These are phyloP conservation scores for Hirtodrosophila alboralis DNA, from an alignment of 2,888 invertebrate species.

Conservation along the genomic window DNA sequence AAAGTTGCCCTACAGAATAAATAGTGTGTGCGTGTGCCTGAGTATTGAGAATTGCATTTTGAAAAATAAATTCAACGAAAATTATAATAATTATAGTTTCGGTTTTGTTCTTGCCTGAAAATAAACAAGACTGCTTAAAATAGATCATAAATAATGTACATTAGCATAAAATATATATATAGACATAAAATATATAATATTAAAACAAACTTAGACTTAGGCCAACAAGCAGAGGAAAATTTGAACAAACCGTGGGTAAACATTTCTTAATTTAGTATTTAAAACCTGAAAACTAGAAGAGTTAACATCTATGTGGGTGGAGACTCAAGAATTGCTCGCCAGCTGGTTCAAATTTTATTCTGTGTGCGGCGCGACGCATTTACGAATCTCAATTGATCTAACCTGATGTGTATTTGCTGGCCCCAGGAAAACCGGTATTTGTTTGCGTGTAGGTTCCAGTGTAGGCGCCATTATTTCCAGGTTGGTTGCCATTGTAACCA, in stretches of 20 bases:
- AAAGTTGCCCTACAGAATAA: constrained; percentile 47
- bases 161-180: constrained; percentile 40
- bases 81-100: constrained; percentile 24
- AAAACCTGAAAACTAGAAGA: constrained; percentile 2
- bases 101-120: constrained; percentile 59
- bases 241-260: constrained; percentile 61
- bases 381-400: constrained; percentile 69
- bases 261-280: background rate
- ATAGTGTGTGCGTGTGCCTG: constrained; percentile 39
- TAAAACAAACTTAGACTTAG: constrained; percentile 56
- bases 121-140: constrained; percentile 65
- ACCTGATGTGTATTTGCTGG: constrained; percentile 79
- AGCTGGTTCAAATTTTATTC: constrained; percentile 69
- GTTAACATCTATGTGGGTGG: background rate
- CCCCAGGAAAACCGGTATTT: constrained; percentile 82
- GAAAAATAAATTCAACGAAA: constrained; percentile 33
- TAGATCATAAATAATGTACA: constrained; percentile 51
- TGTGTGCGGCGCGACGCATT: constrained; percentile 26
- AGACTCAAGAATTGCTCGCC: constrained; percentile 10
- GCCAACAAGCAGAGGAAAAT: constrained; percentile 58
- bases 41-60: constrained; percentile 41
- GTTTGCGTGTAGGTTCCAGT: constrained; percentile 49
- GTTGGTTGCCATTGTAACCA: constrained; percentile 18
- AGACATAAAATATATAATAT: constrained; percentile 40
- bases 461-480: constrained; percentile 40